Percentiles rank a stretch among this genome's conserved stretches.
These are phyloP conservation scores for Cyclina sinensis DNA, from an alignment of 1,140 invertebrate species.

Conservation along the genomic window DNA sequence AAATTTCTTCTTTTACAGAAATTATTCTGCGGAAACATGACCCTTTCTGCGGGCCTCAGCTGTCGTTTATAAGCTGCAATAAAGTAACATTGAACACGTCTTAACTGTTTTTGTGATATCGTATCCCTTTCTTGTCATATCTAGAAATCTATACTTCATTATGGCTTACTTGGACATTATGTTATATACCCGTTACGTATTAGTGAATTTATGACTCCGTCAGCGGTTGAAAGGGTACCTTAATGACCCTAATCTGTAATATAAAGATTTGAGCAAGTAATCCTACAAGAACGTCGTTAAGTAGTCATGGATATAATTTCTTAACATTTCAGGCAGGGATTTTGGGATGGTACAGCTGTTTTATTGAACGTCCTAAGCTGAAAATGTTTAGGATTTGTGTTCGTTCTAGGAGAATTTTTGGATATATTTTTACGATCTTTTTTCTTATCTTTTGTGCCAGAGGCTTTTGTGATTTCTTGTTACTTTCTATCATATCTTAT, in stretches of 20 bases:
- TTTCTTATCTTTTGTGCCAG: too few relatives aligned
- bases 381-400: too few relatives aligned
- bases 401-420: too few relatives aligned
- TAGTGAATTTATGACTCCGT: background rate
- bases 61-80: background rate
- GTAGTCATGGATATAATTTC: background rate
- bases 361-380: too few relatives aligned
- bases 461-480: too few relatives aligned
- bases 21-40: too few relatives aligned
- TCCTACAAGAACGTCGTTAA: background rate
- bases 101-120: slow-evolving; percentile 15
- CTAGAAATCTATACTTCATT: background rate
- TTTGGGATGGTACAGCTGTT: too few relatives aligned
- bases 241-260: background rate
- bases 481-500: background rate
- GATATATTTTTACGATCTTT: too few relatives aligned
- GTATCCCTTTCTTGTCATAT: too few relatives aligned
- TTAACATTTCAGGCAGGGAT: background rate
- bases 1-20: too few relatives aligned
- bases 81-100: background rate
- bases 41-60: too few relatives aligned
- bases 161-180: background rate
- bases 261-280: background rate
- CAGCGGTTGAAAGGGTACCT: background rate
- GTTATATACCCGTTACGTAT: background rate